Evolutionary conservation across 2,888 invertebrate species (phyloP).

Genomic region (Heliconius charithonia): DNA sequence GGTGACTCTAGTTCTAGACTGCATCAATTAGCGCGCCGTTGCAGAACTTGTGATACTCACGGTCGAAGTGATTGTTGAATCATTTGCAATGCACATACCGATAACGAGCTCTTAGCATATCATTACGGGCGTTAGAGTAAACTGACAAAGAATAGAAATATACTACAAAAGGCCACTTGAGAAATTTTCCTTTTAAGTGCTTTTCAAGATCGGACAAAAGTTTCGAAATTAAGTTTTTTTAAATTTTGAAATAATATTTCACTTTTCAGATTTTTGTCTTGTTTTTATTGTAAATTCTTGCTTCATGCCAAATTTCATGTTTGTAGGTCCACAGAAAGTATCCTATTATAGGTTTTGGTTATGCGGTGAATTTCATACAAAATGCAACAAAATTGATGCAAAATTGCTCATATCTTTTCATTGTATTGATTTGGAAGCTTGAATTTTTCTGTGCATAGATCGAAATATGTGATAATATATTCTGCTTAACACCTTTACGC

Average conservation of each 20-base stretch:
- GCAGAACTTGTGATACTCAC: slow-evolving; percentile 42
- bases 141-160: slow-evolving; percentile 15
- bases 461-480: too few species aligned
- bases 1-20: slow-evolving; percentile 35
- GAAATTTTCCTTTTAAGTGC: slow-evolving; percentile 1
- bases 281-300: too few species aligned
- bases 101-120: slow-evolving; percentile 26
- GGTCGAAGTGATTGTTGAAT: slow-evolving; percentile 38
- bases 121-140: slow-evolving; percentile 11
- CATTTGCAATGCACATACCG: slow-evolving; percentile 33
- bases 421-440: too few species aligned
- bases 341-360: too few species aligned
- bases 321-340: too few species aligned
- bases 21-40: slow-evolving; percentile 43
- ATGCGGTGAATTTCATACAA: too few species aligned
- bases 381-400: too few species aligned
- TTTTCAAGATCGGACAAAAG: not conserved
- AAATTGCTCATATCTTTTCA: too few species aligned
- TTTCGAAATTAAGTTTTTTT: not conserved
- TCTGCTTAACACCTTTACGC: too few species aligned
- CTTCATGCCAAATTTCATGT: too few species aligned
- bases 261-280: too few species aligned
- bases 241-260: not conserved
- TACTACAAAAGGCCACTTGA: slow-evolving; percentile 4
- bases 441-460: too few species aligned